Base-by-base conservation (phyloP, 2,888 invertebrate genomes). In the Nemoura dubitans region DNA sequence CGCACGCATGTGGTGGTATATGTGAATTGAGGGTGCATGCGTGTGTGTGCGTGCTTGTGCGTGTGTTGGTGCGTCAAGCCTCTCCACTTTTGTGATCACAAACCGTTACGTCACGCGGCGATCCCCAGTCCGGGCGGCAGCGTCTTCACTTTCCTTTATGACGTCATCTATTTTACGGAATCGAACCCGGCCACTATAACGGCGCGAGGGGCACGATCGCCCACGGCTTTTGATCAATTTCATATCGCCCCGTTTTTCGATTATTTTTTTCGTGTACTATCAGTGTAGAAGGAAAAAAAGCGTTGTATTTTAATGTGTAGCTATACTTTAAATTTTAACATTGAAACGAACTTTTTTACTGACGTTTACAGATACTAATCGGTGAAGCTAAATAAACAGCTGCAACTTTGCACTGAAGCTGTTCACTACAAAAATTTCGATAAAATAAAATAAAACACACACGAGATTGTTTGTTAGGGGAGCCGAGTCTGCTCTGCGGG, bases 21-120 rank as follows among this genome's bases (percentile, higher is more conserved):
- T 59, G 59, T 59, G 36, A 36, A 36, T 36, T 36, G 36, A 7
- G 59, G 21, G 21, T 59, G 59, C 59, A 14, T 59, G 59, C 21
- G 59, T 59, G 59, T 59, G 59, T 21, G 59, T 59, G 59, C 36
- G 3, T 3, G 5, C 5, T 36, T 3, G 5, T 36, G 36, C 59
- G 59, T 59, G 59, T 59, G 59, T 81, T 59, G 21, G 59, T 59
- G 59, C 59, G 76, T 84, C 84, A 84, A 76, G 84, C 84, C 59
- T 84, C 29, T 84, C 84, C 84, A 84, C 84, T 84, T 76, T 84
- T 84, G 28, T 76, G 84, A 59, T 76, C 84, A 76, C 28, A 76
- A 28, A 84, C 27, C 76, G 84, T 43, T 16, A 76, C 84, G 84
- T 84, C 84, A 84, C 84, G 26, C 10, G 78, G 26, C 10, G 78